A percentile compares a stretch with the other conserved stretches of the same genome.
phyloP scores from a whole-genome alignment of 1,140 invertebrate genomes.

The Drosophila elegans region DNA sequence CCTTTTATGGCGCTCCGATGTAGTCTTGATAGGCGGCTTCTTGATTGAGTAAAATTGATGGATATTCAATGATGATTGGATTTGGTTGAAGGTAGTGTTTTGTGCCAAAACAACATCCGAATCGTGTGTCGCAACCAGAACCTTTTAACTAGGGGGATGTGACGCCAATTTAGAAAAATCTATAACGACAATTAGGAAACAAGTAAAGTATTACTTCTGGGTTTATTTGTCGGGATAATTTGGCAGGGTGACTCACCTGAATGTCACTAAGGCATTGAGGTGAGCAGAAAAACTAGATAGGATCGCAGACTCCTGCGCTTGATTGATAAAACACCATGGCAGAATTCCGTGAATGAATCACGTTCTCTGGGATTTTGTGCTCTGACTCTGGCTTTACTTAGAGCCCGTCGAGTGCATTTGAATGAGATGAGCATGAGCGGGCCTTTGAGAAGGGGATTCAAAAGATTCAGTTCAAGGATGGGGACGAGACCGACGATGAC shows the following conservation, averaged over 20 bases:
- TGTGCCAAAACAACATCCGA: neutral
- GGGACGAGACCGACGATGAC: conserved; percentile 41
- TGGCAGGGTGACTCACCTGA: conserved; percentile 24
- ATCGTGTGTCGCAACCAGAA: neutral
- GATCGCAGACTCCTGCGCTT: conserved; percentile 21
- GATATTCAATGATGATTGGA: conserved; percentile 27
- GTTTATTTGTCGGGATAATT: neutral
- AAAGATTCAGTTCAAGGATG: conserved; percentile 11
- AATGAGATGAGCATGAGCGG: conserved; percentile 63
- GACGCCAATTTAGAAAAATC: conserved; percentile 1
- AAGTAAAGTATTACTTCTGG: conserved; percentile 12
- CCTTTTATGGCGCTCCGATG: conserved; percentile 30
- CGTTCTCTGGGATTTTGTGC: conserved; percentile 27
- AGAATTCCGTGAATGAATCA: conserved; percentile 54
- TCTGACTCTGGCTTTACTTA: conserved; percentile 4
- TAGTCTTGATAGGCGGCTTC: conserved; percentile 16
- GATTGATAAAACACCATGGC: conserved; percentile 3
- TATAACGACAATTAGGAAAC: neutral
- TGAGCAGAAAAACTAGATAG: conserved; percentile 27
- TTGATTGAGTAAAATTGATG: conserved; percentile 40
- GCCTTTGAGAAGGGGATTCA: conserved; percentile 51
- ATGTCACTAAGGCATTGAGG: neutral
- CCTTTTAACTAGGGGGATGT: neutral
- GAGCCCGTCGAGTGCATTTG: conserved; percentile 29
- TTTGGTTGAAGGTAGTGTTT: neutral